Base-by-base conservation (phyloP, 2,113 vertebrate species). In the Sapayoa aenigma region DNA sequence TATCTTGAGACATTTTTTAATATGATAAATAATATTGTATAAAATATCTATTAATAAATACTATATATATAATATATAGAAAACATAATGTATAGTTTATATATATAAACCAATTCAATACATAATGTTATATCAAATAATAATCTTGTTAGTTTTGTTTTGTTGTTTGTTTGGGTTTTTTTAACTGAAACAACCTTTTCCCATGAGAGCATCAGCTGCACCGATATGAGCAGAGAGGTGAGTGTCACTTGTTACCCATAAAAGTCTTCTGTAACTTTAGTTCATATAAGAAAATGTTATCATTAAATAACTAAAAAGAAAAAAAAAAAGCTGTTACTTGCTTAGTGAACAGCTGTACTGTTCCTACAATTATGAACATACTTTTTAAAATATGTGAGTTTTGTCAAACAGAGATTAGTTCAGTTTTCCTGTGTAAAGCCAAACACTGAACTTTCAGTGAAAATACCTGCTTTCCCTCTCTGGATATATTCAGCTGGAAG, bases 301-400 rank as follows among this genome's bases (percentile, higher is more conserved):
- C n/a, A n/a, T n/a, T n/a, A n/a, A n/a, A n/a, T n/a, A n/a, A n/a
- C n/a, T n/a, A n/a, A n/a, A n/a, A n/a, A n/a, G n/a, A n/a, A n/a
- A n/a, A n/a, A 6, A 37, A 33, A 35, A 13, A 12, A 4, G 1
- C 2, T 42, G 1, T 37, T 63, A 22, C 6, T 63, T 1, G 42
- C 2, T 77, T 23, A n/a, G 7, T 31, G 33, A 77, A 35, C 22
- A 49, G 14, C 22, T 71, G 3, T 27, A 41, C 1, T 20, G 58
- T 83, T 75, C 8, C 4, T 71, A 2, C 24, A n/a, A 68, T 58
- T 24, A 42, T 21, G 5, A 15, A n/a, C 66, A 84, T 8, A 49
- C 49, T 87, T 87, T 84, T 47, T 71, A 55, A 67, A 50, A 7
- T 7, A 27, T 31, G 8, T 5, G 2, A 6, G 13, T 84, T 94